Evolutionary conservation across 2,797 vertebrate genomes (phyloP).

Genomic region (Kryptopterus vitreolus): DNA sequence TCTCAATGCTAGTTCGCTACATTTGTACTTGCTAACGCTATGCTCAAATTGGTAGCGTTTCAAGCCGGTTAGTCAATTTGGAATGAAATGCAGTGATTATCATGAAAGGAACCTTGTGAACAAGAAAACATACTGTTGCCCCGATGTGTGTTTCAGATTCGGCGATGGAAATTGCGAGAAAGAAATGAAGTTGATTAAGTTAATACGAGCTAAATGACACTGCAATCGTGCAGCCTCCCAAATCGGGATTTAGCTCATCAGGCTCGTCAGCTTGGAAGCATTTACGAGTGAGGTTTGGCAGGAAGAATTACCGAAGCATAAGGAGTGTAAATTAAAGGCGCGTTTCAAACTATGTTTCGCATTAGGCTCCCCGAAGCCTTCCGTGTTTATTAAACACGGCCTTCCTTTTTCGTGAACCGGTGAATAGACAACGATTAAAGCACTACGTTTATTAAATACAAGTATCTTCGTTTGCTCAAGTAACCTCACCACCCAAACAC

Average conservation of each 20-base stretch:
- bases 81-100: neutral
- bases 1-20: neutral
- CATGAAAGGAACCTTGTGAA: neutral
- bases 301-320: neutral
- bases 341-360: neutral
- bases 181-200: neutral
- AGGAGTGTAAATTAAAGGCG: neutral
- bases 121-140: neutral
- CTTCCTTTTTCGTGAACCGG: neutral
- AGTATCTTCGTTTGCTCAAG: conserved; percentile 1
- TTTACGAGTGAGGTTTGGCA: neutral
- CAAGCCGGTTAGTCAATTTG: neutral
- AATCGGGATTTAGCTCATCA: neutral
- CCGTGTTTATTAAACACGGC: conserved; percentile 20
- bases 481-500: neutral
- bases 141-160: neutral
- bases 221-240: neutral
- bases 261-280: neutral
- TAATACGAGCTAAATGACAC: neutral
- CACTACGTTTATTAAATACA: neutral
- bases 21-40: conserved; percentile 7
- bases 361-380: neutral
- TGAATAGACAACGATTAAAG: conserved; percentile 22
- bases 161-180: neutral
- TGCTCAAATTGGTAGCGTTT: neutral